These are phyloP conservation scores for Amphiura filiformis DNA, from an alignment of 35 echinoderm and acorn worm genomes.

Conservation along the genomic window DNA sequence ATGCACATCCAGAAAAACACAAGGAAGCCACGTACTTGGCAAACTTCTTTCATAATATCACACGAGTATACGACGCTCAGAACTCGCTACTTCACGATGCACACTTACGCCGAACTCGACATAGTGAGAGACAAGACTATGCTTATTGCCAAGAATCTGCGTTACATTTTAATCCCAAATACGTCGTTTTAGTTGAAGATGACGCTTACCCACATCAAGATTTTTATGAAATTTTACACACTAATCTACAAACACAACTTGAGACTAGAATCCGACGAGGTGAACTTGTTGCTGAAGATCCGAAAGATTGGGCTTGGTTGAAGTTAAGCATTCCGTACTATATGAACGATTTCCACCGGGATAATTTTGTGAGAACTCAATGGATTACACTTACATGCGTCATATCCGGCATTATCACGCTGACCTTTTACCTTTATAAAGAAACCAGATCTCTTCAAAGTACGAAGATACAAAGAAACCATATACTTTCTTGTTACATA, in stretches of 20 bases:
- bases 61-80: no score
- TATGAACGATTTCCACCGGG: slow-evolving; percentile 54
- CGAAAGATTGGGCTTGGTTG: slow-evolving; percentile 76
- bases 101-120: no score
- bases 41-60: no score
- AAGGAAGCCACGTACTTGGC: no score
- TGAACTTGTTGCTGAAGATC: neutral
- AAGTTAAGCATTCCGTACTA: slow-evolving; percentile 87
- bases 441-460: neutral
- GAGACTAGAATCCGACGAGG: slow-evolving; percentile 46
- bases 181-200: slow-evolving; percentile 82
- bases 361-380: slow-evolving; percentile 71
- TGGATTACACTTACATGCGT: slow-evolving; percentile 62
- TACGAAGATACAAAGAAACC: neutral
- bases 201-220: slow-evolving; percentile 67
- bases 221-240: slow-evolving; percentile 63
- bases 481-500: neutral
- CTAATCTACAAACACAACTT: slow-evolving; percentile 45
- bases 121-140: slow-evolving; percentile 73
- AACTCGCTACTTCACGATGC: no score
- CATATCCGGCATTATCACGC: slow-evolving; percentile 18
- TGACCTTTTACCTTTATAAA: neutral
- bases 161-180: slow-evolving; percentile 40
- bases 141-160: slow-evolving; percentile 63
- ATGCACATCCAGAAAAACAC: no score